phyloP scores from a whole-genome alignment of 2,797 vertebrate genomes.

The Gallinago solitaria region DNA sequence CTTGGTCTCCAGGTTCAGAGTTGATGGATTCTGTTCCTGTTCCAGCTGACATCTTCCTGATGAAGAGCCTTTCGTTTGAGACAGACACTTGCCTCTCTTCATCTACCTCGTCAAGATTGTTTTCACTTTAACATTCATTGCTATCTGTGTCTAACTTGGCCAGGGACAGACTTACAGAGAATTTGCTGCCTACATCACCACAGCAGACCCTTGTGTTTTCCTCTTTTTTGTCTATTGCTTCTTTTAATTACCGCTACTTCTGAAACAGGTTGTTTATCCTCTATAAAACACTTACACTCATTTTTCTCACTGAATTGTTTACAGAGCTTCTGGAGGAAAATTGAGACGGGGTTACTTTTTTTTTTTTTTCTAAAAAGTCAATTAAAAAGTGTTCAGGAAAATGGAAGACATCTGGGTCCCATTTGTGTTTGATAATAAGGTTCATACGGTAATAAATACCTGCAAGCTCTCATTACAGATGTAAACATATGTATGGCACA shows the following conservation, averaged over 20 bases:
- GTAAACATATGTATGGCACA: not conserved
- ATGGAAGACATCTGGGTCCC: not conserved
- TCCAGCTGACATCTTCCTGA: slow-evolving; percentile 39
- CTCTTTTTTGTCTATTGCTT: not conserved
- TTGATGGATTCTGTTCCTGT: slow-evolving; percentile 45
- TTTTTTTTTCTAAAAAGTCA: not conserved
- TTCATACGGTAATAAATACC: not conserved
- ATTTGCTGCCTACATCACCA: not conserved
- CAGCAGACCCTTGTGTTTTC: not conserved
- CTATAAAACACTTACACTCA: not conserved
- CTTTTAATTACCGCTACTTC: slow-evolving; percentile 32
- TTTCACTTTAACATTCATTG: slow-evolving; percentile 24
- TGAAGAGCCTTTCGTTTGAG: slow-evolving; percentile 47
- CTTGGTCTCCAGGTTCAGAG: not conserved
- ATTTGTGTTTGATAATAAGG: not conserved
- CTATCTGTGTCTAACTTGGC: not conserved
- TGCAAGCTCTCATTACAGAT: not conserved
- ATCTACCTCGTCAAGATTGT: not conserved
- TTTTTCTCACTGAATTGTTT: not conserved
- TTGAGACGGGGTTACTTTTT: not conserved
- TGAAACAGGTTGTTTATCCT: not conserved
- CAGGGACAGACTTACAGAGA: not conserved
- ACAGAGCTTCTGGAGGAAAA: not conserved
- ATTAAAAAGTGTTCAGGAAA: not conserved
- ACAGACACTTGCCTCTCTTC: not conserved